Evolutionary conservation across 2,888 invertebrate species (phyloP), one percentile per base, ranked within the genome.

Genomic region (Drosophila recens): DNA sequence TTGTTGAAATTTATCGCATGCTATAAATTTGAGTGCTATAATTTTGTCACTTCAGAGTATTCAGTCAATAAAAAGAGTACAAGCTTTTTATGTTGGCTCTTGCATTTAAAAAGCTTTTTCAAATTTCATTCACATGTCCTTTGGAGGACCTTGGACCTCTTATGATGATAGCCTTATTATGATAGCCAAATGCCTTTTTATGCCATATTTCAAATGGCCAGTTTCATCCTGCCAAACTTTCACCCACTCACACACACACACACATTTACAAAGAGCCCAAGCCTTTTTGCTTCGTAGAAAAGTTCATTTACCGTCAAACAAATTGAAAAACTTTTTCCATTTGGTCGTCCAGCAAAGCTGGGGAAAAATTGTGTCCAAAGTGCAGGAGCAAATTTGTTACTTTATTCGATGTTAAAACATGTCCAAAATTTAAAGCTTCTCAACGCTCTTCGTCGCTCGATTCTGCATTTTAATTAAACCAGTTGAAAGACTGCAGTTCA

Each of bases 281-380:
- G 56, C 59, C 53, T 34, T 73, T 73, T 54, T 52, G 48, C 59
- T 58, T 65, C 59, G 66, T 77, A 70, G 67, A 72, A 83, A 80
- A 85, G 80, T 83, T 82, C 80, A 85, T 78, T 83, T 85, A 82
- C 83, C 79, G 83, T 83, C 86, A 83, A 80, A 78, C 83, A 84
- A 85, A 84, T 84, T 89, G 89, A 84, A 84, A 85, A 85, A 85
- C 80, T 85, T 85, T 85, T 89, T 85, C 85, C 90, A 85, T 85
- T 85, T 85, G 62, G 66, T 75, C 61, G 72, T 65, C 57, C 69
- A 69, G 59, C 46, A 67, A 78, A 80, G 70, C 71, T 61, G 52
- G 67, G 81, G 57, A 80, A 86, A 82, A 83, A 67, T 66, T 57
- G 65, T 49, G 45, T 45, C 64, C 48, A 45, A 67, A 71, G 64